These are phyloP conservation scores for Caenorhabditis latens DNA, from an alignment of 1,140 invertebrate genomes.

Conservation along the genomic window DNA sequence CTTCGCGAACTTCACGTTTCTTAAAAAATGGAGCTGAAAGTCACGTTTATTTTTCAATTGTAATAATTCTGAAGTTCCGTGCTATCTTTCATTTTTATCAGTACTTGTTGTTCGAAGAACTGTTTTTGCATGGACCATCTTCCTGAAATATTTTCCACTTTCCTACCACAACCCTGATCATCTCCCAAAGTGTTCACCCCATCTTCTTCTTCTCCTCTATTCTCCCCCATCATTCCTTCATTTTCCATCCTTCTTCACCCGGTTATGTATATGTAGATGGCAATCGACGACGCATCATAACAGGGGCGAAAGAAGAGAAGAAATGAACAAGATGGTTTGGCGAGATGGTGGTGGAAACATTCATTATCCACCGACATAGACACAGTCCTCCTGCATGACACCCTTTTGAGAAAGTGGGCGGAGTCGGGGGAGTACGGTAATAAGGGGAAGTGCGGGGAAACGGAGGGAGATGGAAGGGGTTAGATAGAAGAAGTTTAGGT, in stretches of 20 bases:
- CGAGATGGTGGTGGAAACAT: slow-evolving; percentile 53
- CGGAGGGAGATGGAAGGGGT: background rate
- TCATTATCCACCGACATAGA: slow-evolving; percentile 49
- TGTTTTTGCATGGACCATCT: too few species aligned
- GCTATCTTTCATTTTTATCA: too few species aligned
- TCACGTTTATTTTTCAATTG: too few species aligned
- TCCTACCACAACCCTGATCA: too few species aligned
- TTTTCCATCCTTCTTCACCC: background rate
- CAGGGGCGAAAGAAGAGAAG: background rate
- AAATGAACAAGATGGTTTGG: slow-evolving; percentile 53
- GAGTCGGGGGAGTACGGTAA: background rate
- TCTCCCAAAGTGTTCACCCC: too few species aligned
- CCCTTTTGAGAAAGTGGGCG: background rate
- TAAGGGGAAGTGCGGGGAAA: background rate
- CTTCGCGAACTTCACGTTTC: too few species aligned
- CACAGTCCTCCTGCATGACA: slow-evolving; percentile 9
- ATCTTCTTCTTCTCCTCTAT: background rate
- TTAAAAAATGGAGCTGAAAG: too few species aligned
- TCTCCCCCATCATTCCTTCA: background rate
- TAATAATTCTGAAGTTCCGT: too few species aligned
- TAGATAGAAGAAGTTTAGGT: background rate
- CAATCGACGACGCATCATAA: slow-evolving; percentile 53
- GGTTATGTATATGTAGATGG: slow-evolving; percentile 32
- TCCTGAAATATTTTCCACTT: too few species aligned
- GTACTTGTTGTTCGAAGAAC: too few species aligned